A percentile compares a stretch with the other conserved stretches of the same genome.
These are phyloP conservation scores for Achatina immaculata DNA, from an alignment of 1,140 invertebrate genomes.

Conservation along the genomic window DNA sequence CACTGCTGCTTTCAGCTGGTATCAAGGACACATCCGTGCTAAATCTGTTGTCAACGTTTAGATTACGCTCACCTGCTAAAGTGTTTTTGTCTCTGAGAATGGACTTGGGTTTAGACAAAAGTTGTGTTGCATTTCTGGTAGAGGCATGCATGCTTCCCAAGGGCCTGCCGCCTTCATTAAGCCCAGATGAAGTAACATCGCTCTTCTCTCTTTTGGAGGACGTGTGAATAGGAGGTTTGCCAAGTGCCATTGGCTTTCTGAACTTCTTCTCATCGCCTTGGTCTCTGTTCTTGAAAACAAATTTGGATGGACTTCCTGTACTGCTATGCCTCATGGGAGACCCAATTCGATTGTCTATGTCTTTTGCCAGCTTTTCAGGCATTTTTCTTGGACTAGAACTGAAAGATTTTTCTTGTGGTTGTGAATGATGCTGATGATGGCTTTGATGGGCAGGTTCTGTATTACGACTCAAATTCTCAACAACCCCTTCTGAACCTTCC, in stretches of 20 bases:
- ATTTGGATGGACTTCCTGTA: slow-evolving; percentile 55
- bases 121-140: not conserved
- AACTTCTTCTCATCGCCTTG: slow-evolving; percentile 56
- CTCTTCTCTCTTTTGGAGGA: slow-evolving; percentile 49
- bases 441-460: slow-evolving; percentile 3
- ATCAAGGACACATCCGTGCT: slow-evolving; percentile 1
- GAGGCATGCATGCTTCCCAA: slow-evolving; percentile 5
- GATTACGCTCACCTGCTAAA: slow-evolving; percentile 28
- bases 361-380: slow-evolving; percentile 63
- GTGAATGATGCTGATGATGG: slow-evolving; percentile 31
- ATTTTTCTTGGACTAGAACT: slow-evolving; percentile 60
- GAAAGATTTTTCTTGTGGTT: slow-evolving; percentile 23
- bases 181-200: slow-evolving; percentile 11
- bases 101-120: slow-evolving; percentile 38
- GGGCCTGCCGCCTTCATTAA: slow-evolving; percentile 14
- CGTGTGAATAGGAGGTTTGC: slow-evolving; percentile 54
- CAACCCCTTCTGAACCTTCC: slow-evolving; percentile 21
- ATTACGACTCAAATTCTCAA: slow-evolving; percentile 35
- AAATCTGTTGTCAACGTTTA: slow-evolving; percentile 36
- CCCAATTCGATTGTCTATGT: slow-evolving; percentile 60
- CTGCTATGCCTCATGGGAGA: slow-evolving; percentile 51
- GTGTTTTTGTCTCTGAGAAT: slow-evolving; percentile 45
- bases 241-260: slow-evolving; percentile 46
- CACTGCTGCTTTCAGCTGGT: slow-evolving; percentile 11
- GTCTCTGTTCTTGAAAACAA: slow-evolving; percentile 58